phyloP scores from a whole-genome alignment of 1,140 invertebrate species.

The Platyscapa corneri region DNA sequence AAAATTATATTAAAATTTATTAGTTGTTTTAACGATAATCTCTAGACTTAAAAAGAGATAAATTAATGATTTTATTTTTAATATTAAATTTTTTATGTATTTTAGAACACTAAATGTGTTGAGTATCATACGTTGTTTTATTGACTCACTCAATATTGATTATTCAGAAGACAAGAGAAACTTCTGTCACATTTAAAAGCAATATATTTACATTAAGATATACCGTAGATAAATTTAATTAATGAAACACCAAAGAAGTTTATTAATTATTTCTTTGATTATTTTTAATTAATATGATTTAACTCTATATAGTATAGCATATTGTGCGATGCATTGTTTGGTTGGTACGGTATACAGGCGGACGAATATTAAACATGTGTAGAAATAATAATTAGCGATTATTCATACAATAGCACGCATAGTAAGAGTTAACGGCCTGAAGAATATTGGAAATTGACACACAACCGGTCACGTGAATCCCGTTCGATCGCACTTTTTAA shows the following conservation, averaged over 20 bases:
- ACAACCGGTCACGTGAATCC: background rate
- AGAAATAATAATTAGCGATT: too few species aligned
- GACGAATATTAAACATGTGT: too few species aligned
- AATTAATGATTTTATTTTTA: conserved; percentile 13
- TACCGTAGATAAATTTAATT: background rate
- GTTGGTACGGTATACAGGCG: too few species aligned
- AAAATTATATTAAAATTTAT: background rate
- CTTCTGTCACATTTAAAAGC: conserved; percentile 20
- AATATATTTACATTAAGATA: conserved; percentile 34
- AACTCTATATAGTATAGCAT: background rate
- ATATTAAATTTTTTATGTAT: background rate
- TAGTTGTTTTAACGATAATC: too few species aligned
- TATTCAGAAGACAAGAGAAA: conserved; percentile 17
- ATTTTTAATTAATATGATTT: background rate
- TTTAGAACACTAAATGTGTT: conserved; percentile 1
- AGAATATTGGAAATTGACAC: too few species aligned
- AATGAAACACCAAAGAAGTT: background rate
- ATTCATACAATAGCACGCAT: too few species aligned
- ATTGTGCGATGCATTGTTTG: too few species aligned
- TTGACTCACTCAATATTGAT: conserved; percentile 29
- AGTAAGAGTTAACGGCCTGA: too few species aligned
- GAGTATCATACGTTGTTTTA: conserved; percentile 1
- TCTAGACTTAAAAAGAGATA: background rate
- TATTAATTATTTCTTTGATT: background rate
- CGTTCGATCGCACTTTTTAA: background rate